A percentile compares a stretch with the other conserved stretches of the same genome.
Conservation (phyloP, 2,113 vertebrate species). For the Fregata magnificens region DNA sequence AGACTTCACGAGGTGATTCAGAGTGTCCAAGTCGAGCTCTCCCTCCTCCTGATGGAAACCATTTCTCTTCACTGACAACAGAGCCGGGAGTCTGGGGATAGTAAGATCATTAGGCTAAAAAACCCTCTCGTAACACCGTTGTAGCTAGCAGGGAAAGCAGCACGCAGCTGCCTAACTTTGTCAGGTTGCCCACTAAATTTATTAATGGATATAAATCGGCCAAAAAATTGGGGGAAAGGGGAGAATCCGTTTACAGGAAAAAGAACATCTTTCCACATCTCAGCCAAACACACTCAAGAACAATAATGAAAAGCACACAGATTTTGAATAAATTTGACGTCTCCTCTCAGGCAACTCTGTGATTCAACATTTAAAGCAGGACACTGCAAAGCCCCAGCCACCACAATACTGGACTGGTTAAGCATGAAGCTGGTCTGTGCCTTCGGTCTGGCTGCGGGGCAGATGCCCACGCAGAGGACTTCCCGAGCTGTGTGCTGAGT, state of each 20-base stretch:
- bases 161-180: background rate
- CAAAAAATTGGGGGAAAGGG: background rate
- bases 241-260: background rate
- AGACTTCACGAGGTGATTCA: background rate
- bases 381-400: background rate
- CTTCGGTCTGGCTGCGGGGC: fast-evolving
- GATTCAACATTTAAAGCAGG: background rate
- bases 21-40: background rate
- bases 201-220: background rate
- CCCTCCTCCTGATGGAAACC: background rate
- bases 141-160: background rate
- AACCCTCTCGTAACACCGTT: background rate
- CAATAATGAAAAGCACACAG: background rate
- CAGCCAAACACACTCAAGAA: background rate
- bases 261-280: background rate
- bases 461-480: fast-evolving
- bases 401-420: background rate
- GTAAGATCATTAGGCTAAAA: constrained; percentile 43
- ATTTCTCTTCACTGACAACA: constrained; percentile 6
- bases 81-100: background rate
- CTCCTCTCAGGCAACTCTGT: background rate
- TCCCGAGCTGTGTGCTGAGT: background rate
- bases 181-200: constrained; percentile 6
- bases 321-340: background rate
- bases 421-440: background rate